phyloP scores from a whole-genome alignment of 2,113 vertebrate genomes.

The Rana temporaria region DNA sequence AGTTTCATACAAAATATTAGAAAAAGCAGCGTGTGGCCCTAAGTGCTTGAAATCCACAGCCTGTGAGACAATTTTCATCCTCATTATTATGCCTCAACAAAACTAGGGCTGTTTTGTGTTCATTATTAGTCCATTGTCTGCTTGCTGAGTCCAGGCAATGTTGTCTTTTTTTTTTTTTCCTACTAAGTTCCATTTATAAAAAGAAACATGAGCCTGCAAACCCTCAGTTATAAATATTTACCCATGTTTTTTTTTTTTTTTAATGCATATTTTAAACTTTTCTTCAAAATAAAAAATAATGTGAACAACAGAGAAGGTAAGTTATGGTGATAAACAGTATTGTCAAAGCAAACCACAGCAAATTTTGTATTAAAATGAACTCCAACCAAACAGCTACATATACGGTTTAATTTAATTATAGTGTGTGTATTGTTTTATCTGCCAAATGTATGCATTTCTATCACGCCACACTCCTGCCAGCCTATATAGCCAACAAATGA shows the following conservation, averaged over 20 bases:
- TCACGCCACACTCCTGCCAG: no score
- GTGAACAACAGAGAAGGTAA: no score
- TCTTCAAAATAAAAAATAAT: no score
- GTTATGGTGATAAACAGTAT: no score
- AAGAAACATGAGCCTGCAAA: not conserved
- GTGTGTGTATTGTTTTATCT: no score
- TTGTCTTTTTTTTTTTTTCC: not conserved
- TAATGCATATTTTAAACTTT: not conserved
- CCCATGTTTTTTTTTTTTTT: not conserved
- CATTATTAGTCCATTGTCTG: constrained; percentile 39
- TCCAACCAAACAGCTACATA: no score
- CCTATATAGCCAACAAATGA: no score
- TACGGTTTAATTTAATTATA: no score
- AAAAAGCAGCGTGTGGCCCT: constrained; percentile 18
- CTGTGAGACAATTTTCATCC: constrained; percentile 5
- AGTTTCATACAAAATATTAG: constrained; percentile 1
- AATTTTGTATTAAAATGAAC: no score
- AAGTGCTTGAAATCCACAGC: constrained; percentile 1
- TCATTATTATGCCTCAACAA: constrained; percentile 24
- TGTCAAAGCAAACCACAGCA: no score
- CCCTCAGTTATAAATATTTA: not conserved
- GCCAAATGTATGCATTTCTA: no score
- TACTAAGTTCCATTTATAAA: not conserved
- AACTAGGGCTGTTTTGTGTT: constrained; percentile 22
- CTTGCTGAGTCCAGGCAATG: constrained; percentile 37